Evolutionary conservation across 1,140 invertebrate genomes (phyloP).

Genomic region (Bombus impatiens): DNA sequence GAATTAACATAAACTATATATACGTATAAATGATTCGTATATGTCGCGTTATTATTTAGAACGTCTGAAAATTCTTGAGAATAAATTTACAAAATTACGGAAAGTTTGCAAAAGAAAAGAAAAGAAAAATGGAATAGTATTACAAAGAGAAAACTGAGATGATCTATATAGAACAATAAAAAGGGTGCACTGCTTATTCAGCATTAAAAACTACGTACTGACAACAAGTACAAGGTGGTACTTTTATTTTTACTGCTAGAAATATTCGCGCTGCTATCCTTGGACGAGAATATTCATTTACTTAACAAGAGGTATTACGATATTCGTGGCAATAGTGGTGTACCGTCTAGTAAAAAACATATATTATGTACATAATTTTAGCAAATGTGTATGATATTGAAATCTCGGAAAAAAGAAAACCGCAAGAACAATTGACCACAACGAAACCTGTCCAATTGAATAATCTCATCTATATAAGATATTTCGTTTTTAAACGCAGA

Average conservation of each 20-base stretch:
- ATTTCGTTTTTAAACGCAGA: not conserved
- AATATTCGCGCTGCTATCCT: not conserved
- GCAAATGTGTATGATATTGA: not conserved
- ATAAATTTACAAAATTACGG: not conserved
- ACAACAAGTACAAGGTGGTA: not conserved
- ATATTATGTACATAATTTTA: not conserved
- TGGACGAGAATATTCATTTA: not conserved
- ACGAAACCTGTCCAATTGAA: not conserved
- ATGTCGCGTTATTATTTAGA: not conserved
- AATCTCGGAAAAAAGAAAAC: not conserved
- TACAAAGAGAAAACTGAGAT: no score
- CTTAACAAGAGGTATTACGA: not conserved
- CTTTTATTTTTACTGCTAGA: not conserved
- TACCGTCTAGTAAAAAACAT: not conserved
- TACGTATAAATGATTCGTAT: no score
- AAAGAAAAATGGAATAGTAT: no score
- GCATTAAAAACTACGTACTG: not conserved
- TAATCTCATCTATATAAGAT: not conserved
- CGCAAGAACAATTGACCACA: no score
- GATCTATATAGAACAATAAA: not conserved
- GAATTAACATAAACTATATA: not conserved
- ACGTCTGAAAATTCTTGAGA: not conserved
- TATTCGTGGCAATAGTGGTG: not conserved
- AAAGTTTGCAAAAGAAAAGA: not conserved
- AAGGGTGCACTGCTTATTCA: not conserved